These are phyloP conservation scores for Empis livida DNA, from an alignment of 2,888 invertebrate genomes.

Conservation along the genomic window DNA sequence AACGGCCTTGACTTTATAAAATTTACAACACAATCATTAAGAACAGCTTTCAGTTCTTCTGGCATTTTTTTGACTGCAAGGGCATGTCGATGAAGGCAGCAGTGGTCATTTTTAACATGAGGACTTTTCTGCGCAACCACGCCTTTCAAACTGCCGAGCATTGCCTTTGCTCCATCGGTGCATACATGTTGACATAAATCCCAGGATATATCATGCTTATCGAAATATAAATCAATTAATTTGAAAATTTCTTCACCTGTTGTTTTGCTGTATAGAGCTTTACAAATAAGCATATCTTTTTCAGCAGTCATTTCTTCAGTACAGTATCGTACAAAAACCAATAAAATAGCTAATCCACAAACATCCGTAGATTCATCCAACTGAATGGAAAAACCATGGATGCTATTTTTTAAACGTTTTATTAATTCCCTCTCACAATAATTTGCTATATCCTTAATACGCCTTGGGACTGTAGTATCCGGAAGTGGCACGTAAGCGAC, in stretches of 20 bases:
- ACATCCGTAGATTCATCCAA: not conserved
- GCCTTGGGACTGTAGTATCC: not conserved
- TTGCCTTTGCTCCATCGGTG: slow-evolving; percentile 12
- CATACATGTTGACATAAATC: not conserved
- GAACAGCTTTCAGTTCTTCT: not conserved
- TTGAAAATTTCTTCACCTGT: not conserved
- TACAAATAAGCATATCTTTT: not conserved
- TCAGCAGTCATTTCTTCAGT: not conserved
- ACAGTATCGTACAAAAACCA: not conserved
- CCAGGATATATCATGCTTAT: not conserved
- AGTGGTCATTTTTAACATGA: not conserved
- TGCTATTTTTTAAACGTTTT: not conserved
- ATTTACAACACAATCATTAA: slow-evolving; percentile 1
- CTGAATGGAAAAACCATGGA: not conserved
- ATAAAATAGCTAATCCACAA: not conserved
- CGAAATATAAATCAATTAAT: not conserved
- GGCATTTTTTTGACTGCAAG: slow-evolving; percentile 1
- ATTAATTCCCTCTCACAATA: not conserved
- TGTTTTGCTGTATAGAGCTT: not conserved
- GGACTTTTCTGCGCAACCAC: not conserved
- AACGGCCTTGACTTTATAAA: not conserved
- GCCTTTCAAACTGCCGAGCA: not conserved
- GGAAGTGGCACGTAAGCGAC: not conserved
- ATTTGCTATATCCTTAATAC: not conserved
- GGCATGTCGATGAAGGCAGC: not conserved